These are phyloP conservation scores for Urocynchramus pylzowi DNA, from an alignment of 2,113 vertebrate genomes.

Conservation along the genomic window DNA sequence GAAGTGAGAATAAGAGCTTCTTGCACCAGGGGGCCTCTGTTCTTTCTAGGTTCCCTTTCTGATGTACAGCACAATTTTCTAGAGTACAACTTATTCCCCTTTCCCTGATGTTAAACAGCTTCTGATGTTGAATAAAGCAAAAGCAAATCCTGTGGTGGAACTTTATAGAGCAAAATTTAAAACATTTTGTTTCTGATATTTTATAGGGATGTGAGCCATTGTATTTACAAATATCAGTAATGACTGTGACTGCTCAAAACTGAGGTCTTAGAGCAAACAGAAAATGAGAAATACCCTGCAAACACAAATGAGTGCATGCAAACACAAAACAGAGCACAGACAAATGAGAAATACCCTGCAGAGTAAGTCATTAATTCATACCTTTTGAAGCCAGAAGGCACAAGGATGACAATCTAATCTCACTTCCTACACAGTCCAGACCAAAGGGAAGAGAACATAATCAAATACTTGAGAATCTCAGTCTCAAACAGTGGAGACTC, in stretches of 20 bases:
- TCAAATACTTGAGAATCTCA: neutral
- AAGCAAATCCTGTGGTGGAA: conserved; percentile 35
- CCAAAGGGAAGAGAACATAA: neutral
- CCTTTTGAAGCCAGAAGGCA: neutral
- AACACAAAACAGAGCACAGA: neutral
- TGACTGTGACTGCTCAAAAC: neutral
- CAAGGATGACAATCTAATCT: neutral
- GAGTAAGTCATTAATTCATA: neutral
- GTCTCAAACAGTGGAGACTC: neutral
- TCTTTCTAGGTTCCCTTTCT: conserved; percentile 38
- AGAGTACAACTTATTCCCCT: conserved; percentile 4
- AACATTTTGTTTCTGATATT: conserved; percentile 39
- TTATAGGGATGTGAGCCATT: neutral
- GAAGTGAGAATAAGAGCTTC: conserved; percentile 31
- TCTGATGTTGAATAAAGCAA: conserved; percentile 35
- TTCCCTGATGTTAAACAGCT: conserved; percentile 20
- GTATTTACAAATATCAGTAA: conserved; percentile 30
- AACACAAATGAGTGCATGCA: too few species aligned
- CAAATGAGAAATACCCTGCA: neutral
- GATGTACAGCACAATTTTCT: conserved; percentile 39
- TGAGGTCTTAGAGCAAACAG: conserved; percentile 1
- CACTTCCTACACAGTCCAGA: neutral
- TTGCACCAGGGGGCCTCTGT: neutral
- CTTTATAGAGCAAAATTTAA: neutral
- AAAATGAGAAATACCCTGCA: neutral